Evolutionary conservation across 2,888 invertebrate genomes (phyloP).

Genomic region (Aleiodes leptofemur): DNA sequence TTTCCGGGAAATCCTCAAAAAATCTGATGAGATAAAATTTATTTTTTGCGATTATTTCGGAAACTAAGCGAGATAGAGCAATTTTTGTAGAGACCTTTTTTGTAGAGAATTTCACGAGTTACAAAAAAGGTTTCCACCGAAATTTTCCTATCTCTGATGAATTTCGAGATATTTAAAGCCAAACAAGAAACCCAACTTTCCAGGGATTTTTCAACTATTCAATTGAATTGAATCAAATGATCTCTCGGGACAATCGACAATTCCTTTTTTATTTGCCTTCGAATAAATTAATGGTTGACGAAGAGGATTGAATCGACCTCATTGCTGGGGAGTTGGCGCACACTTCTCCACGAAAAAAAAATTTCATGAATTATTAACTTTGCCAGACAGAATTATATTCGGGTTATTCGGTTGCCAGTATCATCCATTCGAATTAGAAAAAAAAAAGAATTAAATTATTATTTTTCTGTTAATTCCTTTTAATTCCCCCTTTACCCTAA

Average conservation of each 20-base stretch:
- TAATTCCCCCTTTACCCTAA: background rate
- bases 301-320: constrained; percentile 22
- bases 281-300: constrained; percentile 16
- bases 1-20: no score
- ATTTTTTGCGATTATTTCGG: no score
- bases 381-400: constrained; percentile 31
- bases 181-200: no score
- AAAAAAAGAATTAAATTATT: no score
- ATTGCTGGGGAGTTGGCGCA: constrained; percentile 4
- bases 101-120: no score
- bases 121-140: no score
- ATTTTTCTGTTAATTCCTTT: background rate
- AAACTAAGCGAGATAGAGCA: no score
- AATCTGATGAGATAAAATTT: no score
- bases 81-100: no score
- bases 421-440: background rate
- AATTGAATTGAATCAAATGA: background rate
- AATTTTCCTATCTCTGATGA: no score
- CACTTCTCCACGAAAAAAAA: background rate
- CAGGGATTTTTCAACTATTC: no score
- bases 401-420: constrained; percentile 21
- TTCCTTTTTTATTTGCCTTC: background rate
- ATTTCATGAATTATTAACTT: constrained; percentile 31
- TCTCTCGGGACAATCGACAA: background rate
- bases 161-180: no score